phyloP scores from a whole-genome alignment of 2,113 vertebrate species.

The Stomatorhinus ivindoensis region DNA sequence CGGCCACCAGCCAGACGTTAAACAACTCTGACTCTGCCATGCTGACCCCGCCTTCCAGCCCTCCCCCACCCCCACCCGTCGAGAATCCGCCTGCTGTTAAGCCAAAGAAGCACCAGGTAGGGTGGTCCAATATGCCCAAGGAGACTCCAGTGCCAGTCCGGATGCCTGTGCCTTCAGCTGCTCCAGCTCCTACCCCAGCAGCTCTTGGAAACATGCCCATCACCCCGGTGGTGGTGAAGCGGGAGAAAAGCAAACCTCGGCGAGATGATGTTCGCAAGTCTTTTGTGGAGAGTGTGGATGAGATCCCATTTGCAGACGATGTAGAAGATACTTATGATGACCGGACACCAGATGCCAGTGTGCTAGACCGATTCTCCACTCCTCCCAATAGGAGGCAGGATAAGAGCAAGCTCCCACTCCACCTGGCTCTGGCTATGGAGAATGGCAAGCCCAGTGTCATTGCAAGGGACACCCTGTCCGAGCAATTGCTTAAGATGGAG shows the following conservation, averaged over 20 bases:
- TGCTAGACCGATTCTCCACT: constrained; percentile 70
- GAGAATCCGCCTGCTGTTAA: constrained; percentile 81
- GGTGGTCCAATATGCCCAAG: constrained; percentile 61
- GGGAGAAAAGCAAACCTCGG: constrained; percentile 53
- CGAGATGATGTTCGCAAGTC: constrained; percentile 72
- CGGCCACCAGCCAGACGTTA: constrained; percentile 69
- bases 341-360: constrained; percentile 68
- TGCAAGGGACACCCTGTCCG: constrained; percentile 82
- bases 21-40: constrained; percentile 69
- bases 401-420: constrained; percentile 48
- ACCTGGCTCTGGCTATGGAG: constrained; percentile 65
- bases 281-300: constrained; percentile 88
- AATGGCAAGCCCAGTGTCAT: constrained; percentile 66
- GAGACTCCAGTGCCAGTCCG: not conserved
- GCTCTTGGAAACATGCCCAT: constrained; percentile 16
- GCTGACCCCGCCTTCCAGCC: constrained; percentile 73
- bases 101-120: constrained; percentile 60
- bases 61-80: constrained; percentile 59
- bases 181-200: constrained; percentile 16
- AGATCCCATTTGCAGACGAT: constrained; percentile 94
- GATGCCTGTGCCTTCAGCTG: not conserved
- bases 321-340: constrained; percentile 89
- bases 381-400: constrained; percentile 68
- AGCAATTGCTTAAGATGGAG: constrained; percentile 79
- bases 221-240: constrained; percentile 39